Evolutionary conservation across 2,888 invertebrate genomes (phyloP), one percentile per base, ranked within the genome.

Genomic region (Mythimna albipuncta): DNA sequence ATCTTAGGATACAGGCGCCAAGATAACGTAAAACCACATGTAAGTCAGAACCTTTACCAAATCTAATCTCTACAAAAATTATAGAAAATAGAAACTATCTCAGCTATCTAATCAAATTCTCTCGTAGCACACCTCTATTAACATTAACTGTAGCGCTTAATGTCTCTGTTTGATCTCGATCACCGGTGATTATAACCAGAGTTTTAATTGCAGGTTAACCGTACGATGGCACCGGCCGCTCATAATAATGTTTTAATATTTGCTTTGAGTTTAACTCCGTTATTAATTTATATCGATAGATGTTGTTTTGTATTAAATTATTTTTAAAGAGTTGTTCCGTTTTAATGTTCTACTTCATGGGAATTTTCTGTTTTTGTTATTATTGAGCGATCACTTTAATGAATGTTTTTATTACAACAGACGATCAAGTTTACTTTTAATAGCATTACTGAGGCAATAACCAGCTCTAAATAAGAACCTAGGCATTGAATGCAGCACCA

Each of bases 121-220:
- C 61, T 81, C 76, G 63, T 68, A 77, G 77, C 70, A 68, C 71
- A 72, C 69, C 72, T 73, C 74, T 65, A 74, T 57, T 64, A 59
- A 67, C 79, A 79, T 79, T 77, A 80, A 89, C 89, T 89, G 66
- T 78, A 70, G 85, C 71, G 77, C 83, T 87, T 92, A 91, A 92
- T 90, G 89, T 92, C 91, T 92, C 87, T 89, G 87, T 92, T 89
- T 87, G 87, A 87, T 89, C 90, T 89, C 86, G 85, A 91, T 89
- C 87, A 88, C 85, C 77, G 83, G 85, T 78, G 85, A 90, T 90
- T 88, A 89, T 79, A 87, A 87, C 86, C 80, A 75, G 68, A 86
- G 77, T 89, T 91, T 89, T 92, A 92, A 92, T 90, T 90, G 87
- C 83, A 80, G 81, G 82, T 89, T 87, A 85, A 84, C 79, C 66